Evolutionary conservation across 1,140 invertebrate species (phyloP).

Genomic region (Rhynchophorus ferrugineus): DNA sequence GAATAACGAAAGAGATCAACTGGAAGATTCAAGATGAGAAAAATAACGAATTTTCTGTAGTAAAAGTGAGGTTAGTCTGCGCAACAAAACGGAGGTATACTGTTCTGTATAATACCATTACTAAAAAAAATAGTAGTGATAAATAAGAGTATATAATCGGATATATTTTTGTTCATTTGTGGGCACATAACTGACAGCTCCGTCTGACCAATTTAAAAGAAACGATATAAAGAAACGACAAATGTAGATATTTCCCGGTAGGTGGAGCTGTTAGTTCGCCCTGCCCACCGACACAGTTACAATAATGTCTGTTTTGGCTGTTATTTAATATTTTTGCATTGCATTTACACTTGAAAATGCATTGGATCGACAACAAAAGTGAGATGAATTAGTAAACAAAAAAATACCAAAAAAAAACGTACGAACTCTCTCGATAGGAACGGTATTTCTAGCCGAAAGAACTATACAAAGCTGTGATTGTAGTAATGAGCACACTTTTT

Average conservation of each 20-base stretch:
- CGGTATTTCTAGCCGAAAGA: conserved; percentile 15
- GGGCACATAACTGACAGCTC: no score
- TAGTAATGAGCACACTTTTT: conserved; percentile 32
- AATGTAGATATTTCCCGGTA: no score
- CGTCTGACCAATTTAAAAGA: no score
- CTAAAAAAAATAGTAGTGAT: conserved; percentile 3
- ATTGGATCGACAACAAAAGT: conserved; percentile 43
- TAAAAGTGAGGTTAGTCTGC: no score
- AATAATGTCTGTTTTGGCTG: conserved; percentile 35
- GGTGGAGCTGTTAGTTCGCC: no score
- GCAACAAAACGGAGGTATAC: no score
- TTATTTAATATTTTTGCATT: conserved; percentile 34
- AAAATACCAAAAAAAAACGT: conserved; percentile 33
- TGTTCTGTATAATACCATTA: conserved; percentile 15
- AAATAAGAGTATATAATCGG: conserved; percentile 13
- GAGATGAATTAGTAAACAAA: conserved; percentile 38
- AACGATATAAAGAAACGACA: no score
- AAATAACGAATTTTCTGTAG: neutral
- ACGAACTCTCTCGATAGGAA: conserved; percentile 29
- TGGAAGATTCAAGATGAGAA: conserved; percentile 16
- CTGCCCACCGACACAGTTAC: conserved; percentile 1
- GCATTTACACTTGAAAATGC: conserved; percentile 34
- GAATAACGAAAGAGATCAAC: conserved; percentile 22
- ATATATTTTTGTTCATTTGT: no score
- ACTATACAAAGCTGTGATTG: conserved; percentile 36